Percentiles rank a stretch among this genome's conserved stretches.
Conservation (phyloP, 2,888 invertebrate genomes). For the Synergus gifuensis region DNA sequence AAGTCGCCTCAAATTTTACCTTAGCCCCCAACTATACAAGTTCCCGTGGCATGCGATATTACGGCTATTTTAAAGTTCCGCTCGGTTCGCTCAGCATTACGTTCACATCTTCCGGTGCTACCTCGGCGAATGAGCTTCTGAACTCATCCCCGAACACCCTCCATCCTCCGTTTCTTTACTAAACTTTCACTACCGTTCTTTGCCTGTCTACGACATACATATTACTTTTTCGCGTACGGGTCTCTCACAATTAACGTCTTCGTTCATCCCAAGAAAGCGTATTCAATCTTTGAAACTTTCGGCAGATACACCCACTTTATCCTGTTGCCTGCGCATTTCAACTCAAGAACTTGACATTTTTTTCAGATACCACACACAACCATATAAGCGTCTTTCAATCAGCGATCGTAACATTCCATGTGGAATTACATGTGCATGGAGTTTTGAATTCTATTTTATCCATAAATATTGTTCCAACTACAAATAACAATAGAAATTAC, state of each 20-base stretch:
- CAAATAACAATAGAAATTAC: too few relatives aligned
- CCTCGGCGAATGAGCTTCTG: slow-evolving; percentile 30
- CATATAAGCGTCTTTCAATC: not conserved
- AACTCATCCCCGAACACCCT: slow-evolving; percentile 36
- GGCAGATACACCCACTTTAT: slow-evolving; percentile 20
- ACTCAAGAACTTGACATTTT: not conserved
- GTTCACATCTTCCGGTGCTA: slow-evolving; percentile 50
- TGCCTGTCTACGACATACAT: slow-evolving; percentile 34
- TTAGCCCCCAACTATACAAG: slow-evolving; percentile 43
- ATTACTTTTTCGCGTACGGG: slow-evolving; percentile 13
- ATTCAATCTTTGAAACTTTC: slow-evolving; percentile 33
- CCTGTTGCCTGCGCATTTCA: slow-evolving; percentile 19
- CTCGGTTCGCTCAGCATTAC: slow-evolving; percentile 52
- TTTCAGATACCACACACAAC: not conserved
- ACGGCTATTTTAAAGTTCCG: slow-evolving; percentile 47
- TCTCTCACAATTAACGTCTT: not conserved
- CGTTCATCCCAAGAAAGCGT: slow-evolving; percentile 21
- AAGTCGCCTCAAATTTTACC: slow-evolving; percentile 25
- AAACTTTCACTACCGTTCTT: slow-evolving; percentile 55
- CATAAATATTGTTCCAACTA: too few relatives aligned
- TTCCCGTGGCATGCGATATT: slow-evolving; percentile 46
- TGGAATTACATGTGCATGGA: too few relatives aligned
- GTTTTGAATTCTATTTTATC: too few relatives aligned
- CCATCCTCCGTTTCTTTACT: slow-evolving; percentile 50
- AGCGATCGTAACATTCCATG: not conserved